Percentiles rank a stretch among this genome's conserved stretches.
These are phyloP conservation scores for Ciconia boyciana DNA, from an alignment of 2,113 vertebrate species.

Conservation along the genomic window DNA sequence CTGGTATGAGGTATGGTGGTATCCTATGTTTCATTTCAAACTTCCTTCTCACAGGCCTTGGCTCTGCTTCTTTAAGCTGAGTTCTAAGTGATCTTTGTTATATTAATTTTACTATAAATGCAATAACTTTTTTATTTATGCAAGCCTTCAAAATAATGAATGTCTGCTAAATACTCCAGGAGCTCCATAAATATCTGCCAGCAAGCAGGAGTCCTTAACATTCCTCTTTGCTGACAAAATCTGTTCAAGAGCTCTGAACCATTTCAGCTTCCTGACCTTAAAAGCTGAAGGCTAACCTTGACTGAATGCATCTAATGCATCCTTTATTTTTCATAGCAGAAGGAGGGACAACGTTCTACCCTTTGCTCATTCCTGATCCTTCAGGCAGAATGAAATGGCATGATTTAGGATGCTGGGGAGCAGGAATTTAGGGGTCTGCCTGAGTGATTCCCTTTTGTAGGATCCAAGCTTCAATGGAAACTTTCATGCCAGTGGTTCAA, in stretches of 20 bases:
- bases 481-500: neutral
- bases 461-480: neutral
- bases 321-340: neutral
- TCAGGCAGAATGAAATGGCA: neutral
- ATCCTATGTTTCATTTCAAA: neutral
- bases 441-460: neutral
- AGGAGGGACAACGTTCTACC: neutral
- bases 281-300: neutral
- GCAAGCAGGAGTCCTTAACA: neutral
- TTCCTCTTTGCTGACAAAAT: neutral
- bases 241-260: neutral
- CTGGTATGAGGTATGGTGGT: neutral
- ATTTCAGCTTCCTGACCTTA: neutral
- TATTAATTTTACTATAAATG: neutral
- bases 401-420: neutral
- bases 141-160: neutral
- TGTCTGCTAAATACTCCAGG: neutral
- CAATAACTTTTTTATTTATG: neutral
- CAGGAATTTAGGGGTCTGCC: neutral
- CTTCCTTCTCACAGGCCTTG: neutral
- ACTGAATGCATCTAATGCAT: neutral
- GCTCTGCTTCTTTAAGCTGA: neutral
- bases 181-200: neutral
- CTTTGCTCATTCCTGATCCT: neutral
- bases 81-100: neutral